Conservation (phyloP, 2,888 invertebrate genomes). For the Chesias legatella region DNA sequence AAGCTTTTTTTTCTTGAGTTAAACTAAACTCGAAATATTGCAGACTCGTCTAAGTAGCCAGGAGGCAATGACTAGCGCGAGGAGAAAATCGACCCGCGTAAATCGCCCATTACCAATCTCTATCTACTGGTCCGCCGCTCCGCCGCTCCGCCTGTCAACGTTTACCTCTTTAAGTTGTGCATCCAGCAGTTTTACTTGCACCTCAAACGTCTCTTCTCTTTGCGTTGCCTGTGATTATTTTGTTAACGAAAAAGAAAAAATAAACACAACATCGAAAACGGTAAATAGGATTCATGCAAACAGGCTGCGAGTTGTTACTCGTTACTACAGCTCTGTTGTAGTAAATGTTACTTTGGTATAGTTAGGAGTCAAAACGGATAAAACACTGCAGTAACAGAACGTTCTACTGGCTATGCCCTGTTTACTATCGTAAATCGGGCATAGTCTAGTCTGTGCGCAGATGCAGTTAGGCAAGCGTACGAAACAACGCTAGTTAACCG, state of each 20-base stretch:
- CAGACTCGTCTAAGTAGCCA: too few species aligned
- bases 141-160: slow-evolving; percentile 40
- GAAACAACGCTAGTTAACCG: slow-evolving; percentile 56
- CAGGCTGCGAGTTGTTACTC: slow-evolving; percentile 29
- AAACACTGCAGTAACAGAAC: slow-evolving; percentile 49
- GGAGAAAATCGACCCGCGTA: too few species aligned
- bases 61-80: too few species aligned
- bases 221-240: slow-evolving; percentile 90
- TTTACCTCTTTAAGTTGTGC: slow-evolving; percentile 96
- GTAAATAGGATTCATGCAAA: slow-evolving; percentile 55
- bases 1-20: too few species aligned
- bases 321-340: slow-evolving; percentile 39
- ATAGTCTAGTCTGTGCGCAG: slow-evolving; percentile 49
- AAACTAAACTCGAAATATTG: too few species aligned
- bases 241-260: slow-evolving; percentile 69
- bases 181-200: slow-evolving; percentile 93
- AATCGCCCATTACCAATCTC: slow-evolving; percentile 38
- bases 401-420: slow-evolving; percentile 47
- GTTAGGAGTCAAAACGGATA: slow-evolving; percentile 39
- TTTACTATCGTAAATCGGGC: slow-evolving; percentile 42
- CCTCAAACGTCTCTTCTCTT: slow-evolving; percentile 96
- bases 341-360: slow-evolving; percentile 30
- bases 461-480: slow-evolving; percentile 74
- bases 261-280: slow-evolving; percentile 54
- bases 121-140: slow-evolving; percentile 55